Conservation (phyloP, 2,888 invertebrate species). For the Onthophagus sagittarius region DNA sequence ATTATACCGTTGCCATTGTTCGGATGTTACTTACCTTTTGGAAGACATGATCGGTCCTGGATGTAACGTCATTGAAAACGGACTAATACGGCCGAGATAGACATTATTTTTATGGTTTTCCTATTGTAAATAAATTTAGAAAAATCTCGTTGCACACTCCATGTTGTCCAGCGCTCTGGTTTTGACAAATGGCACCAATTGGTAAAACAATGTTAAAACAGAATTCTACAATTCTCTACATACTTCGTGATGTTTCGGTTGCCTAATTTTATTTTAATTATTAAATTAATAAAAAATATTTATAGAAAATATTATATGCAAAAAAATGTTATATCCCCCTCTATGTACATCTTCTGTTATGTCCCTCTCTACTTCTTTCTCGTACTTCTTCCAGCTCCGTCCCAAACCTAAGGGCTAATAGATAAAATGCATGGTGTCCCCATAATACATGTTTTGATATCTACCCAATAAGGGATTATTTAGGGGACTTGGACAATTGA, state of each 20-base stretch:
- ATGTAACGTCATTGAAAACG: constrained; percentile 28
- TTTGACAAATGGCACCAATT: constrained; percentile 26
- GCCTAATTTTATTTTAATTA: background rate
- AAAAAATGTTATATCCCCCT: too few species aligned
- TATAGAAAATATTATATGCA: too few species aligned
- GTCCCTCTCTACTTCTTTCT: too few species aligned
- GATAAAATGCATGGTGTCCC: too few species aligned
- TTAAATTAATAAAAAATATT: too few species aligned
- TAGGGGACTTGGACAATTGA: too few species aligned
- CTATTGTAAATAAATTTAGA: constrained; percentile 28
- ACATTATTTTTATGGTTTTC: constrained; percentile 35
- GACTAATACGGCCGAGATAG: constrained; percentile 32
- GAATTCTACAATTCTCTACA: background rate
- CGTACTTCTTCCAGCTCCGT: too few species aligned
- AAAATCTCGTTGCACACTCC: constrained; percentile 34
- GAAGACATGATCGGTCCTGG: constrained; percentile 43
- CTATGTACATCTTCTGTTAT: too few species aligned
- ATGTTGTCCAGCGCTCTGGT: constrained; percentile 33
- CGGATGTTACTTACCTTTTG: constrained; percentile 42
- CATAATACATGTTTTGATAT: too few species aligned
- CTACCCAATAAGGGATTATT: too few species aligned
- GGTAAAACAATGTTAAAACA: constrained; percentile 3
- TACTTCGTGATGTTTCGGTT: background rate
- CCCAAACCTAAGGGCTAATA: too few species aligned
- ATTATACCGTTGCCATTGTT: constrained; percentile 9